Percentiles rank a stretch among this genome's conserved stretches.
Evolutionary conservation across 2,797 vertebrate species (phyloP).

Genomic region (Avahi laniger): DNA sequence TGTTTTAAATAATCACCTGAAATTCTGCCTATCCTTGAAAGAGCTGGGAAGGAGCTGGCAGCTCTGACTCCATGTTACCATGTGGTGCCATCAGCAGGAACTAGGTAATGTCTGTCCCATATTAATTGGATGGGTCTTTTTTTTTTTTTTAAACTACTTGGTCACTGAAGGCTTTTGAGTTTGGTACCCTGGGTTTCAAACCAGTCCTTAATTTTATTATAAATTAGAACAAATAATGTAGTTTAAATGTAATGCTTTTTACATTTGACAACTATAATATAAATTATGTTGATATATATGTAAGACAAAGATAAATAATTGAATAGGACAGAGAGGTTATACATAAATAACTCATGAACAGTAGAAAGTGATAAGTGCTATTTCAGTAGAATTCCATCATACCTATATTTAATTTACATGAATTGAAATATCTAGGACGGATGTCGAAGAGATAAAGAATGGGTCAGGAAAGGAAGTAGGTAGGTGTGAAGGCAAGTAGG

Average conservation of each 20-base stretch:
- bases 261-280: neutral
- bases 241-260: slow-evolving; percentile 26
- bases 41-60: neutral
- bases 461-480: neutral
- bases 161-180: neutral
- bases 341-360: slow-evolving; percentile 40
- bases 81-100: neutral
- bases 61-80: neutral
- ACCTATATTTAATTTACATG: slow-evolving; percentile 22
- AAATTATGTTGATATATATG: neutral
- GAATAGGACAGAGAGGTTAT: slow-evolving; percentile 35
- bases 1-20: slow-evolving; percentile 15
- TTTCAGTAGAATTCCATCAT: slow-evolving; percentile 19
- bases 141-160: neutral
- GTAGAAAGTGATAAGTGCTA: neutral
- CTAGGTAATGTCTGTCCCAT: neutral
- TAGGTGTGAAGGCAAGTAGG: neutral
- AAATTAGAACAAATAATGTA: neutral
- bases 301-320: slow-evolving; percentile 45
- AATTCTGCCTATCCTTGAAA: neutral
- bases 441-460: neutral
- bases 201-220: slow-evolving; percentile 36
- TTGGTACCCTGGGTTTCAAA: neutral
- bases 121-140: neutral
- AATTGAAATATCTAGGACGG: neutral